phyloP scores from a whole-genome alignment of 2,888 invertebrate species.

The Strigamia crassipes region DNA sequence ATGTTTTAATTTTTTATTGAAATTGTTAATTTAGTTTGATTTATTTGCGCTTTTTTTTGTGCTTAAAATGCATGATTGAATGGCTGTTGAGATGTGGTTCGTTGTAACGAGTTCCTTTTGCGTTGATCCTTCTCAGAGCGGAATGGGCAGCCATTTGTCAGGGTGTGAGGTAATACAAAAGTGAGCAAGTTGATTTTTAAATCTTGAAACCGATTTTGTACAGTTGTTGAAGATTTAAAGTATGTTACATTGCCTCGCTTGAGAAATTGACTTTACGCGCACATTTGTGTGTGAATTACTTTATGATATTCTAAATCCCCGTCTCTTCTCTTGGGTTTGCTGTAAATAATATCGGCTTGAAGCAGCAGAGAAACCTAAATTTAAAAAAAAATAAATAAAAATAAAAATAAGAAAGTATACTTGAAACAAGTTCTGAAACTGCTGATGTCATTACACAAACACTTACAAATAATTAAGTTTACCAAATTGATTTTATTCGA shows the following conservation, averaged over 20 bases:
- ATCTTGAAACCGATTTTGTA: conserved; percentile 21
- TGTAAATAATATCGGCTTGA: neutral
- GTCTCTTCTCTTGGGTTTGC: neutral
- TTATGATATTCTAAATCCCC: neutral
- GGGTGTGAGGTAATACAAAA: conserved; percentile 21
- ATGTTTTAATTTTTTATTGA: neutral
- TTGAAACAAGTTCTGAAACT: neutral
- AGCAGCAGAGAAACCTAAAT: neutral
- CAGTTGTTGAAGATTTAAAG: conserved; percentile 16
- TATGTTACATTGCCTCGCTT: conserved; percentile 17
- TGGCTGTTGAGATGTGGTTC: neutral
- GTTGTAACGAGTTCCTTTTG: neutral
- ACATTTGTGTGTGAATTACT: conserved; percentile 5
- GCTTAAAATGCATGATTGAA: neutral
- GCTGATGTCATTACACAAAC: neutral
- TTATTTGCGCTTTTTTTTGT: neutral
- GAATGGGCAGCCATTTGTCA: conserved; percentile 21
- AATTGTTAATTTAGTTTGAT: neutral
- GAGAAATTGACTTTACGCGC: conserved; percentile 8
- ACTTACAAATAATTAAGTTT: neutral
- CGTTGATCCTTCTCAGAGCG: conserved; percentile 12
- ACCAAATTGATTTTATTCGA: neutral
- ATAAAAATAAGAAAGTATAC: neutral
- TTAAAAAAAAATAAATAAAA: neutral
- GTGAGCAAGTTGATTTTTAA: conserved; percentile 16